Evolutionary conservation across 2,888 invertebrate genomes (phyloP).

Genomic region (Dasysyrphus albostriatus): DNA sequence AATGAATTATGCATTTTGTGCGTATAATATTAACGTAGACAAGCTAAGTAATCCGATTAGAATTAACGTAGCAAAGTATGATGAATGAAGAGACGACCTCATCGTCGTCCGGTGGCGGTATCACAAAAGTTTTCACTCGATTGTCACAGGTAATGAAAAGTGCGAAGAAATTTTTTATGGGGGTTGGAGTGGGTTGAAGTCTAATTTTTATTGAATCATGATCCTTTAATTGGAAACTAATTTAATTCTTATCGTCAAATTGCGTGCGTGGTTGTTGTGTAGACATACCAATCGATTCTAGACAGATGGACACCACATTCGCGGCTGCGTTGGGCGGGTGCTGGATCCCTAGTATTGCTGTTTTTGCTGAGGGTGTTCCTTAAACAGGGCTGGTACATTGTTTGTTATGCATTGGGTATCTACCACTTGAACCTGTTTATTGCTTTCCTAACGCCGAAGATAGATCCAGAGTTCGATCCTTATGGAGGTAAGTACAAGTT

Average conservation of each 20-base stretch:
- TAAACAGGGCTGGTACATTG: conserved; percentile 99
- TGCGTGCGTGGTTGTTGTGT: conserved; percentile 49
- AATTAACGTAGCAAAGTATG: conserved; percentile 77
- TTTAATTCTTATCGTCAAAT: conserved; percentile 16
- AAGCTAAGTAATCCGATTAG: conserved; percentile 35
- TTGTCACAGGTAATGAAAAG: conserved; percentile 81
- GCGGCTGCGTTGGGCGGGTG: conserved; percentile 91
- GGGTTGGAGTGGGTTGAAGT: not conserved
- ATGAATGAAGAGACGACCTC: conserved; percentile 83
- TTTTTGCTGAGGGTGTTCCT: conserved; percentile 93
- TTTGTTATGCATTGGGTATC: conserved; percentile 99
- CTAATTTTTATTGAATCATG: not conserved
- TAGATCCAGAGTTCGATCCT: conserved; percentile 98
- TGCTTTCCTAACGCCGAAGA: conserved; percentile 99
- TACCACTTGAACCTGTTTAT: conserved; percentile 99
- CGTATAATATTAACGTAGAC: conserved; percentile 56
- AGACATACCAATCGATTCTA: conserved; percentile 91
- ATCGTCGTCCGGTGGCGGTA: conserved; percentile 80
- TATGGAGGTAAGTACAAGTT: conserved; percentile 87
- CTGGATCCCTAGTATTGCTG: conserved; percentile 87
- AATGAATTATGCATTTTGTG: conserved; percentile 65
- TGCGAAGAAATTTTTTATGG: not conserved
- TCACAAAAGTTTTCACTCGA: conserved; percentile 82
- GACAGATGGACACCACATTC: conserved; percentile 94
- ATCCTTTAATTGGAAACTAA: conserved; percentile 24